Conservation (phyloP, 2,888 invertebrate species). For the Protonemura montana region DNA sequence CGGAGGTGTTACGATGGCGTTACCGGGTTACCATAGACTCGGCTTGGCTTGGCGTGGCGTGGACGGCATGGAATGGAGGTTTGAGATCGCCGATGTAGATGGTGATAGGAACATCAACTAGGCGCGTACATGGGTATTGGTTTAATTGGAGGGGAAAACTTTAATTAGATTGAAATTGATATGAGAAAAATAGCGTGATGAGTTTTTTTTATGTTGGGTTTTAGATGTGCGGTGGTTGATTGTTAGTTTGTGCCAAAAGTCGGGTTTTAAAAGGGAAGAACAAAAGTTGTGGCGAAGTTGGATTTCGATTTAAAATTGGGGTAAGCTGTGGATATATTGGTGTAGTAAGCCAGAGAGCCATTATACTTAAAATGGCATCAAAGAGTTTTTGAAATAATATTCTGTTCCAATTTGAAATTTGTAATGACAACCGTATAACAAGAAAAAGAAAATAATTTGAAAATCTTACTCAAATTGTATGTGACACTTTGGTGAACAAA, state of each 20-base stretch:
- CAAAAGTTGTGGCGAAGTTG: no score
- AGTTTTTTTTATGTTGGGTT: neutral
- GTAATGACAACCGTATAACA: no score
- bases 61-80: neutral
- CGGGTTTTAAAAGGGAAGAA: no score
- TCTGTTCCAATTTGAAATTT: no score
- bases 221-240: neutral
- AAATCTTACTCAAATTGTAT: no score
- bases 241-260: neutral
- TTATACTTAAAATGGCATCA: no score
- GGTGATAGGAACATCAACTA: neutral
- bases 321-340: no score
- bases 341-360: no score
- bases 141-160: neutral
- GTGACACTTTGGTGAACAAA: no score
- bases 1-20: neutral
- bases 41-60: neutral
- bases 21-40: neutral
- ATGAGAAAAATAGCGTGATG: neutral
- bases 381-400: no score
- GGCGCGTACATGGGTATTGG: neutral
- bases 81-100: neutral
- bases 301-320: no score
- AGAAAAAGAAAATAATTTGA: no score
- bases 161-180: conserved; percentile 2